Evolutionary conservation across 2,113 vertebrate genomes (phyloP).

Genomic region (Chionis minor): DNA sequence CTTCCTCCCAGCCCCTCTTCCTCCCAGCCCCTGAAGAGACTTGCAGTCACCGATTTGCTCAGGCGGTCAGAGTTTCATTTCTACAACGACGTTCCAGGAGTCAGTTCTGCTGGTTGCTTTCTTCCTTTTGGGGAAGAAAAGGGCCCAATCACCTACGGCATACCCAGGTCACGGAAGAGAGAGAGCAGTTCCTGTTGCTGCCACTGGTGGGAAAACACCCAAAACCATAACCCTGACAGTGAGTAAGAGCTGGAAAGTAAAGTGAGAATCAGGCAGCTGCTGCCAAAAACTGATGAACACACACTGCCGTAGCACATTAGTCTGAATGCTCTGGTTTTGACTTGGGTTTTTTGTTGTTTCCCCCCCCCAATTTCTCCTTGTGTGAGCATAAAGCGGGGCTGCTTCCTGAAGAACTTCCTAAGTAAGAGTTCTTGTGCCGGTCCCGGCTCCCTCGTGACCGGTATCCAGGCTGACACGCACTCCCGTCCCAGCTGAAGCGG

Average conservation of each 20-base stretch:
- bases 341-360: neutral
- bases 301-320: neutral
- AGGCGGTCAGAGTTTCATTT: accelerated
- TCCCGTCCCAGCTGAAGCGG: neutral
- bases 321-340: neutral
- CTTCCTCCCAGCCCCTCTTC: neutral
- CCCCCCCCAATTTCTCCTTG: neutral
- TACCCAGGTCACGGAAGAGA: neutral
- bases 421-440: neutral
- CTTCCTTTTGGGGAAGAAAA: neutral
- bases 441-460: neutral
- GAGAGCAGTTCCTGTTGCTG: neutral
- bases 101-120: neutral
- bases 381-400: neutral
- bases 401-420: slow-evolving; percentile 35
- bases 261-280: accelerated
- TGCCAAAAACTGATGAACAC: neutral
- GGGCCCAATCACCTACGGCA: accelerated
- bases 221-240: accelerated
- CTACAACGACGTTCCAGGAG: neutral
- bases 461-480: neutral
- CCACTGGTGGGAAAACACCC: neutral
- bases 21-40: neutral
- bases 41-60: neutral
- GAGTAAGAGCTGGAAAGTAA: neutral